Evolutionary conservation across 2,113 vertebrate genomes (phyloP).

Genomic region (Hyperopisus bebe): DNA sequence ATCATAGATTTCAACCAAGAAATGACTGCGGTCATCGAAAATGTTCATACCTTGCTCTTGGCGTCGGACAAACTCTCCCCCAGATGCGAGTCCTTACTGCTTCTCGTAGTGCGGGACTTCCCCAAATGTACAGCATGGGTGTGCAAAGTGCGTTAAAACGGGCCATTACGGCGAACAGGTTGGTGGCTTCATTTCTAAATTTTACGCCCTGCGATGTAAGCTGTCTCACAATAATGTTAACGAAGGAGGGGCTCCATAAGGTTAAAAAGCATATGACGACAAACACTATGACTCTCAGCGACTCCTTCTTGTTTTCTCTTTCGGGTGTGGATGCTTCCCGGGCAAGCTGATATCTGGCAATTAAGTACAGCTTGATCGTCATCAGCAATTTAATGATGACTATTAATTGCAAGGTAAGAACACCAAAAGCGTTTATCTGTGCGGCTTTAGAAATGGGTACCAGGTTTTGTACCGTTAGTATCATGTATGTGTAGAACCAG

Average conservation of each 20-base stretch:
- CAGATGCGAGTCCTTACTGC: constrained; percentile 16
- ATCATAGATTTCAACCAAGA: neutral
- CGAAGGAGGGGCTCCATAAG: constrained; percentile 20
- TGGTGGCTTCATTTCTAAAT: constrained; percentile 20
- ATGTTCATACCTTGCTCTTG: neutral
- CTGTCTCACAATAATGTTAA: constrained; percentile 22
- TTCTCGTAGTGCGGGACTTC: constrained; percentile 10
- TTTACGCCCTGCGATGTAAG: neutral
- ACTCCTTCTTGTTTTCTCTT: constrained; percentile 19
- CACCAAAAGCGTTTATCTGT: constrained; percentile 5
- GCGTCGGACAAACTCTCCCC: neutral
- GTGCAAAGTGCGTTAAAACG: constrained; percentile 19
- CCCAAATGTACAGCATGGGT: constrained; percentile 20
- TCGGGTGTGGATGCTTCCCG: constrained; percentile 20
- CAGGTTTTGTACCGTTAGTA: constrained; percentile 6
- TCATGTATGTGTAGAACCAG: constrained; percentile 24
- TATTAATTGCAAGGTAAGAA: constrained; percentile 14
- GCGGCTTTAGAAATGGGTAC: constrained; percentile 11
- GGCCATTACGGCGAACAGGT: constrained; percentile 19
- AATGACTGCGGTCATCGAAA: too few relatives aligned
- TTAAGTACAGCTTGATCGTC: constrained; percentile 22
- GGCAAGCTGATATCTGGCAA: constrained; percentile 20
- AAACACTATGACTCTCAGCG: constrained; percentile 13
- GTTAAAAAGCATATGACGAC: constrained; percentile 18
- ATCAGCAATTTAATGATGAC: constrained; percentile 13